phyloP scores from a whole-genome alignment of 2,797 vertebrate species.

The Cossypha niveicapilla region DNA sequence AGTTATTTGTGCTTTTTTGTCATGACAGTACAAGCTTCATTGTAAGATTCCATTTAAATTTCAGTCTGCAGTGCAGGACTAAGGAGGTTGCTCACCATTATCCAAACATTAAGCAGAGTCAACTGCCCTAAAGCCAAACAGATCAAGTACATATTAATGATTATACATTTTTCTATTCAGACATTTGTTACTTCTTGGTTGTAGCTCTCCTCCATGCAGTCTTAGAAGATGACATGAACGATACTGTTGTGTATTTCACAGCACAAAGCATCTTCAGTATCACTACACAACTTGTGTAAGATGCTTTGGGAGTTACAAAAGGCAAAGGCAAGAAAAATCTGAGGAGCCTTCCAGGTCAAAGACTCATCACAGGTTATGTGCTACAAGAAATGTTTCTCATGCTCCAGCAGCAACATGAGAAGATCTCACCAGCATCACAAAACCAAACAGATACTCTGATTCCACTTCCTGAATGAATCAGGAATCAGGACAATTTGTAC shows the following conservation, averaged over 20 bases:
- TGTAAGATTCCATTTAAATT: neutral
- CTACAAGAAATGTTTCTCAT: neutral
- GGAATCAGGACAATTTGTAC: neutral
- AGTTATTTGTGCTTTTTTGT: neutral
- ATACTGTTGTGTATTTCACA: neutral
- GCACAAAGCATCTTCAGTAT: neutral
- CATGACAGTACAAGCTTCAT: neutral
- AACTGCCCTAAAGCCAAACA: neutral
- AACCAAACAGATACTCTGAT: neutral
- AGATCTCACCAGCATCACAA: neutral
- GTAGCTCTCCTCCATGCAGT: neutral
- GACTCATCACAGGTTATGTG: neutral
- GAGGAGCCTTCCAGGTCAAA: neutral
- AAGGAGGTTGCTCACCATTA: neutral
- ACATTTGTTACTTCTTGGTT: neutral
- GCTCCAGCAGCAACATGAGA: neutral
- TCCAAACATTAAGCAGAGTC: neutral
- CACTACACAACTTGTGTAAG: neutral
- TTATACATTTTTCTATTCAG: neutral
- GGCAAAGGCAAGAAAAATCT: neutral
- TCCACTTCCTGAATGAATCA: neutral
- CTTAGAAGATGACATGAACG: neutral
- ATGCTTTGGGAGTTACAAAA: neutral
- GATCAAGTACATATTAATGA: neutral
- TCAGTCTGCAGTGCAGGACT: neutral